phyloP scores from a whole-genome alignment of 2,888 invertebrate species.

The Plebejus argus region DNA sequence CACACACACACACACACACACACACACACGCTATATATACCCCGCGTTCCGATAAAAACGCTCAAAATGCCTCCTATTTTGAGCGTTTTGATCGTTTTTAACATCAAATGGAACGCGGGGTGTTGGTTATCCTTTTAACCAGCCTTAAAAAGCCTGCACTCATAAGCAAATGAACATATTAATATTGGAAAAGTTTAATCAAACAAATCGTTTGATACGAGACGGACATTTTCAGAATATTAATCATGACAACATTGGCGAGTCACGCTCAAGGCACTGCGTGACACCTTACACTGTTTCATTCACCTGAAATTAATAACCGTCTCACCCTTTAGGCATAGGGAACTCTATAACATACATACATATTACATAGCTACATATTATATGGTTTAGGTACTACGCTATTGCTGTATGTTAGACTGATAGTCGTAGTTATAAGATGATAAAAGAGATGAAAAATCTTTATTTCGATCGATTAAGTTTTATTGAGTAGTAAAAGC shows the following conservation, averaged over 20 bases:
- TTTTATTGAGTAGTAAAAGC: too few species aligned
- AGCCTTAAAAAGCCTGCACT: not conserved
- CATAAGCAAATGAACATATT: conserved; percentile 4
- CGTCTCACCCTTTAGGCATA: not conserved
- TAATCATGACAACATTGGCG: conserved; percentile 57
- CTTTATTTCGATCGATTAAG: too few species aligned
- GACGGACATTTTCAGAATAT: conserved; percentile 49
- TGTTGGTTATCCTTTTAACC: not conserved
- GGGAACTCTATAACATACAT: not conserved
- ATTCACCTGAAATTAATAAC: conserved; percentile 27
- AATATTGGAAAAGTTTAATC: conserved; percentile 46
- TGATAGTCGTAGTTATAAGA: too few species aligned
- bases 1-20: too few species aligned
- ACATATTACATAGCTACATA: not conserved
- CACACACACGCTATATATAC: too few species aligned
- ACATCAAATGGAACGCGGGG: too few species aligned
- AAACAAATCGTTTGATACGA: conserved; percentile 47
- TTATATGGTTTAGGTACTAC: not conserved
- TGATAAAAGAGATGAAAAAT: too few species aligned
- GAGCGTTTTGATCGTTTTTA: too few species aligned
- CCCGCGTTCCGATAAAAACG: too few species aligned
- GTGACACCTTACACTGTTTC: conserved; percentile 51
- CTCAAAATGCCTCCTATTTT: too few species aligned
- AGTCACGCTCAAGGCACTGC: conserved; percentile 69
- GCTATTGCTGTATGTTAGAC: too few species aligned